A percentile compares a stretch with the other conserved stretches of the same genome.
These are phyloP conservation scores for Hestina assimilis DNA, from an alignment of 1,140 invertebrate genomes.

Conservation along the genomic window DNA sequence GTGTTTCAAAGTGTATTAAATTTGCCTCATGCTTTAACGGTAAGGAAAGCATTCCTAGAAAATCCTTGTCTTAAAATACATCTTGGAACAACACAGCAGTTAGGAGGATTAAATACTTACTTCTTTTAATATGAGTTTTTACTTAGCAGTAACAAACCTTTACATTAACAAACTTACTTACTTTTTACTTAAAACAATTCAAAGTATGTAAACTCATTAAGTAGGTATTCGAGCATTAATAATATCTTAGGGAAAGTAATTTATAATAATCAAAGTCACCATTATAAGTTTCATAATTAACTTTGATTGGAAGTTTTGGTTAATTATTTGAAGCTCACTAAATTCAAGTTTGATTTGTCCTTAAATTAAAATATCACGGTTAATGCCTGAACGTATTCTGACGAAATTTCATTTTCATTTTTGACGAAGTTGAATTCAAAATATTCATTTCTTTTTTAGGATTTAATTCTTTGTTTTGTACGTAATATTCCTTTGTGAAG, in stretches of 20 bases:
- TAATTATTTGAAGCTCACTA: slow-evolving; percentile 3
- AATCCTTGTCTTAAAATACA: too few species aligned
- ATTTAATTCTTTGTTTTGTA: too few species aligned
- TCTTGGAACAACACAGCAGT: too few species aligned
- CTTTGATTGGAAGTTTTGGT: slow-evolving; percentile 15
- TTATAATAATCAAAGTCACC: slow-evolving; percentile 4
- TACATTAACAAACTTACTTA: too few species aligned
- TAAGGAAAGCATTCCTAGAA: too few species aligned
- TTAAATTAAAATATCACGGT: slow-evolving; percentile 9
- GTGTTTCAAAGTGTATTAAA: too few species aligned
- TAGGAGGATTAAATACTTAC: too few species aligned
- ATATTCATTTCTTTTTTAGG: not conserved
- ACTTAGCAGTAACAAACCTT: too few species aligned
- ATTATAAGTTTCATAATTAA: slow-evolving; percentile 9
- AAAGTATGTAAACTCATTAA: not conserved
- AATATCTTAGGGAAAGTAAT: not conserved
- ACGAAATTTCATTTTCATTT: not conserved
- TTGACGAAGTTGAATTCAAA: not conserved
- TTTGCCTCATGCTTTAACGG: too few species aligned
- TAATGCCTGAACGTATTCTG: not conserved
- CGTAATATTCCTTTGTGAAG: too few species aligned
- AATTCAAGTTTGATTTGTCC: slow-evolving; percentile 5
- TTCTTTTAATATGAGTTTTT: too few species aligned
- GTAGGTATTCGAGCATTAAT: not conserved
- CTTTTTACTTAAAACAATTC: too few species aligned